Conservation (phyloP, 2,888 invertebrate genomes). For the Venustoraphidia nigricollis region DNA sequence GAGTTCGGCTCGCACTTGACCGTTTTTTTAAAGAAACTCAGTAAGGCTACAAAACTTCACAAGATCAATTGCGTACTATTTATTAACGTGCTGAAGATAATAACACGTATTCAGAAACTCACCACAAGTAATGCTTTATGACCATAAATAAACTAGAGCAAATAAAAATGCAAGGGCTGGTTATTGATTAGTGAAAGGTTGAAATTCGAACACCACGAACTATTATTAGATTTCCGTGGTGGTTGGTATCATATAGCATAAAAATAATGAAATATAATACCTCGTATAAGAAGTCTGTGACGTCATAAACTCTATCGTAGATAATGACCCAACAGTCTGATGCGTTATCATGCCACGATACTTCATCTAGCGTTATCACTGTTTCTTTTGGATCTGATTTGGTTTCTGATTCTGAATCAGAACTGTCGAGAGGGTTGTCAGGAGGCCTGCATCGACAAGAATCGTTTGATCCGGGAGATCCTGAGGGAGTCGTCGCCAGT, state of each 20-base stretch:
- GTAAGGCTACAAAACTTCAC: no score
- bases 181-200: background rate
- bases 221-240: no score
- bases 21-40: no score
- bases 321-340: conserved; percentile 77
- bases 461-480: background rate
- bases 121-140: no score
- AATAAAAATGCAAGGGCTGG: no score
- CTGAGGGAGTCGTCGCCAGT: conserved; percentile 29
- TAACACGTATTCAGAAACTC: no score
- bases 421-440: background rate
- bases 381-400: conserved; percentile 23
- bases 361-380: conserved; percentile 53
- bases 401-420: background rate
- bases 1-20: no score
- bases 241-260: no score
- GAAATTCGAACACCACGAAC: conserved; percentile 1
- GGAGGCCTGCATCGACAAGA: background rate
- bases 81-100: no score
- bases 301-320: conserved; percentile 72
- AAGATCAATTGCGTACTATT: no score
- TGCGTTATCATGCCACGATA: conserved; percentile 54
- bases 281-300: conserved; percentile 57
- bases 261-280: conserved; percentile 24
- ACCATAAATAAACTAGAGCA: no score